These are phyloP conservation scores for Danio choprae DNA, from an alignment of 2,797 vertebrate species.

Conservation along the genomic window DNA sequence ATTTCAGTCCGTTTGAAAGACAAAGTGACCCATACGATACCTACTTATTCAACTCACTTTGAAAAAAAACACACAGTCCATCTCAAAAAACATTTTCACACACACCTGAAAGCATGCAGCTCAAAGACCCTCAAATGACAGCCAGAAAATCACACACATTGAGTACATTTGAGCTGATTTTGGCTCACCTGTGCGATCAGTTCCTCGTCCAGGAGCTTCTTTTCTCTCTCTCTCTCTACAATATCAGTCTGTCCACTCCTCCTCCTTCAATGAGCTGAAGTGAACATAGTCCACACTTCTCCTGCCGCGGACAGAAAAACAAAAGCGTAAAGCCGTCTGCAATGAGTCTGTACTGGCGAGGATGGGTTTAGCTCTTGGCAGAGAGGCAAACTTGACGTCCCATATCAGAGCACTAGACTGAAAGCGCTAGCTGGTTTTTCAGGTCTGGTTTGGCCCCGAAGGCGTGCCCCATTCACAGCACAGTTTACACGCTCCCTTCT, in stretches of 20 bases:
- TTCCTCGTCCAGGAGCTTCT: constrained; percentile 18
- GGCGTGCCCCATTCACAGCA: constrained; percentile 71
- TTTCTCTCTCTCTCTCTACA: constrained; percentile 46
- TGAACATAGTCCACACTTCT: constrained; percentile 72
- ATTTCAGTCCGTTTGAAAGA: not conserved
- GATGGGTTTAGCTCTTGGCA: constrained; percentile 27
- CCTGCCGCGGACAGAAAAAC: constrained; percentile 2
- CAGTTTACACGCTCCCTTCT: constrained; percentile 46
- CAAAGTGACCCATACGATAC: not conserved
- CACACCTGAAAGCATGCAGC: not conserved
- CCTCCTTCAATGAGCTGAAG: constrained; percentile 68
- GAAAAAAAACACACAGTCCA: constrained; percentile 1
- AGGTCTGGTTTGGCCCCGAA: constrained; percentile 70
- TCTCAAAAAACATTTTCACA: not conserved
- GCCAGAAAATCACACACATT: not conserved
- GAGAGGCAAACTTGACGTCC: constrained; percentile 23
- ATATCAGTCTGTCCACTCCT: constrained; percentile 61
- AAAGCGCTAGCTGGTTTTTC: constrained; percentile 80
- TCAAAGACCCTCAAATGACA: not conserved
- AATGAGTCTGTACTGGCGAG: not conserved
- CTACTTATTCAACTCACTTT: not conserved
- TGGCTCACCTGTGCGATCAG: constrained; percentile 49
- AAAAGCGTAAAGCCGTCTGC: not conserved
- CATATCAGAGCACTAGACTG: constrained; percentile 40
- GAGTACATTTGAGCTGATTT: not conserved